Evolutionary conservation across 2,113 vertebrate species (phyloP), one percentile per base, ranked within the genome.

Genomic region (Bufo bufo): DNA sequence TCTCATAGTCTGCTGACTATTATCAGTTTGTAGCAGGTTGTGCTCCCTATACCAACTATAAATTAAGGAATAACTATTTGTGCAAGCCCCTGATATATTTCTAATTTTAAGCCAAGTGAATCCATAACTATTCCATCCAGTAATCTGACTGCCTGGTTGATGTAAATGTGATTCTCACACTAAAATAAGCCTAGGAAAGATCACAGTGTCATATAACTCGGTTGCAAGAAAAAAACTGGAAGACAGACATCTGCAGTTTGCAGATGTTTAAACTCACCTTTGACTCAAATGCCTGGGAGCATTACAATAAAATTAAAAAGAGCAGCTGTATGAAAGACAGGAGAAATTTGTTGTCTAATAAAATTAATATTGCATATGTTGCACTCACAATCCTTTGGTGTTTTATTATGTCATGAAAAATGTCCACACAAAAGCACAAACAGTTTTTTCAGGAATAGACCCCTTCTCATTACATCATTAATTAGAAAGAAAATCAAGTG

Each of bases 161-260:
- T 79, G 54, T 50, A 33, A 79, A 79, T 79, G 20, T 56, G 77
- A 7, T 54, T 78, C 50, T 78, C n/a, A 78, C 77, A 56, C 54
- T 72, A 33, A 83, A 90, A 80, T 63, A 4, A 87, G 11, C 16
- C 56, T 77, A 75, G 54, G 89, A 23, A 78, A 54, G 74, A 65
- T 89, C 45, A 71, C 65, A 74, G 86, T 87, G 66, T 56, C 84
- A 89, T 20, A 82, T 89, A 9, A 82, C 87, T n/a, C 84, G 59
- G 79, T 56, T 23, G 65, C 12, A 4, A 33, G 14, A 3, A 81
- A 79, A 79, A 79, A 79, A 91, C 65, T 88, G 88, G 87, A 91
- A 84, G 77, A 66, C 88, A 87, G 87, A 74, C 89, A 92, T 89
- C 89, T 91, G 89, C 88, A 85, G 13, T 12, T 61, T 90, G 86